Conservation (phyloP, 2,888 invertebrate species). For the Ochropleura plecta region DNA sequence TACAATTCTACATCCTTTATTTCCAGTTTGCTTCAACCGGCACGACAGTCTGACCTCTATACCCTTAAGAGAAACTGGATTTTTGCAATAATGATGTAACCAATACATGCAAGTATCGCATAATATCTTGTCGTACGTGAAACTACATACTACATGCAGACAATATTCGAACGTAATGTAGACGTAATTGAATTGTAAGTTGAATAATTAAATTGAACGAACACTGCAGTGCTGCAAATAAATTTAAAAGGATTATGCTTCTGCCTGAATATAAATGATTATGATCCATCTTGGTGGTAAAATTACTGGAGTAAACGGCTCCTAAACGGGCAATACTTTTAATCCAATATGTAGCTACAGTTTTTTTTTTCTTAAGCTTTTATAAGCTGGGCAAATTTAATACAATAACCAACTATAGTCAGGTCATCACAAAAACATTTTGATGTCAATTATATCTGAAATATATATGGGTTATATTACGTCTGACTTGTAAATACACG, state of each 20-base stretch:
- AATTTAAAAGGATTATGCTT: background rate
- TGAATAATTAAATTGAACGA: background rate
- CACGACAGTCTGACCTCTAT: slow-evolving; percentile 4
- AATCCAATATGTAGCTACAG: no score
- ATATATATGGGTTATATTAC: no score
- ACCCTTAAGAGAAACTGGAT: slow-evolving; percentile 18
- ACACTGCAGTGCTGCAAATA: background rate
- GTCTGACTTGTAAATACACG: no score
- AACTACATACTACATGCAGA: background rate
- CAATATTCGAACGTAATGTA: background rate
- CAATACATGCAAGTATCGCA: background rate
- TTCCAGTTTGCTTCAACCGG: slow-evolving; percentile 12
- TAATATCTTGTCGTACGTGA: background rate
- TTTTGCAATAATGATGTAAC: slow-evolving; percentile 21
- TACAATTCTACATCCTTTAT: background rate
- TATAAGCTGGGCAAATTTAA: no score
- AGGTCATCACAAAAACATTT: no score
- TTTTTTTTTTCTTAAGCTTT: no score
- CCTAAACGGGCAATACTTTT: no score
- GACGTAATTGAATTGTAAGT: no score
- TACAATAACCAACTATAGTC: no score
- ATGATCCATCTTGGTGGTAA: background rate
- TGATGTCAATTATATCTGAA: no score
- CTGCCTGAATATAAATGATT: background rate
- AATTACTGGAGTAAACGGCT: background rate